Percentiles rank a stretch among this genome's conserved stretches.
These are phyloP conservation scores for Phoebastria nigripes DNA, from an alignment of 2,797 vertebrate species.

Conservation along the genomic window DNA sequence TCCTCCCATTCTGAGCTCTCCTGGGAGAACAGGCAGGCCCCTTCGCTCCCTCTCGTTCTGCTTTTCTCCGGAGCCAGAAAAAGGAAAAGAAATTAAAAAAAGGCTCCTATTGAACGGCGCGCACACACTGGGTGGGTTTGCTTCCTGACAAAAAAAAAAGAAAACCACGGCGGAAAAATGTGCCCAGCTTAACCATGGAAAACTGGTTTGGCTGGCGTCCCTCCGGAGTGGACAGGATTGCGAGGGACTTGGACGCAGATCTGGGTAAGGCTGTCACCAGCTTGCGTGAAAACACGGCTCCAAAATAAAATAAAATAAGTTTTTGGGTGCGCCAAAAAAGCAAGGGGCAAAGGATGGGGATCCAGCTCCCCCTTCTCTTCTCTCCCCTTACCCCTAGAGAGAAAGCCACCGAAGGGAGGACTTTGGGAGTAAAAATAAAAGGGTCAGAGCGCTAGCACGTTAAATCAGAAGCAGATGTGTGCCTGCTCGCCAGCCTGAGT, in stretches of 20 bases:
- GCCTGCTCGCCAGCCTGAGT: constrained; percentile 71
- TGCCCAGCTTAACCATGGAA: constrained; percentile 73
- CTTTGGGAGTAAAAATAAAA: constrained; percentile 47
- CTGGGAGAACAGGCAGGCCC: constrained; percentile 46
- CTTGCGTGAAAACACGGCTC: background rate
- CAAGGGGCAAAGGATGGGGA: background rate
- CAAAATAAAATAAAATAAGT: background rate
- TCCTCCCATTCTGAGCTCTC: background rate
- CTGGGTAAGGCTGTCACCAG: constrained; percentile 7
- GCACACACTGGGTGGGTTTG: constrained; percentile 69
- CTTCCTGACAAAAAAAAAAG: constrained; percentile 70
- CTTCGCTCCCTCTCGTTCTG: background rate
- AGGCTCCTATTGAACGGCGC: constrained; percentile 49
- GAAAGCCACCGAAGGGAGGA: background rate
- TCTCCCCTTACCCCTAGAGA: background rate
- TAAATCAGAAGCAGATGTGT: constrained; percentile 75
- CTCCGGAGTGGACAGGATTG: constrained; percentile 58
- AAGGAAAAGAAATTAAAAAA: constrained; percentile 59
- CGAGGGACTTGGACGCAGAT: background rate
- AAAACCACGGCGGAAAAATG: constrained; percentile 39
- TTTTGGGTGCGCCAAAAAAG: background rate
- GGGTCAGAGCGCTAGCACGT: constrained; percentile 28
- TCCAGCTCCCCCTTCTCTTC: background rate
- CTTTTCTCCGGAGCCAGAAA: constrained; percentile 9
- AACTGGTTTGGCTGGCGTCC: constrained; percentile 73